These are phyloP conservation scores for Neolamprologus tretocephalus DNA, from an alignment of 2,113 vertebrate genomes.

Conservation along the genomic window DNA sequence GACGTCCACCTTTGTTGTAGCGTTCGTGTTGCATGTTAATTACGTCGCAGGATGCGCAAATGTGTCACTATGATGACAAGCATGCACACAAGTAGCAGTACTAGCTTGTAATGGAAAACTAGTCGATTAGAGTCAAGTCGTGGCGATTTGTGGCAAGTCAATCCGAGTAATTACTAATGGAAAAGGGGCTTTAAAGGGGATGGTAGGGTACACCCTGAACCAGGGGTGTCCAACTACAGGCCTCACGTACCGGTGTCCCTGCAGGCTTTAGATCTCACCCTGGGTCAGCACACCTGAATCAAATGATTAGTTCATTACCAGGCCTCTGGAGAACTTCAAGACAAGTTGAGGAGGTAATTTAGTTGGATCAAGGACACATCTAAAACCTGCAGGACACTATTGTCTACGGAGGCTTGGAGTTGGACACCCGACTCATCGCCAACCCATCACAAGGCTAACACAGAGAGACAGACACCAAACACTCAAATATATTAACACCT, in stretches of 20 bases:
- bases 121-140: background rate
- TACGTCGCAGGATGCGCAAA: fast-evolving
- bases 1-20: background rate
- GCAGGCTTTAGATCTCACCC: background rate
- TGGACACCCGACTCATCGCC: background rate
- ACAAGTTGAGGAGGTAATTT: fast-evolving
- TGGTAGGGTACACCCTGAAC: fast-evolving
- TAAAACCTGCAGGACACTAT: background rate
- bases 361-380: background rate
- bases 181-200: background rate
- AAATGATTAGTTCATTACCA: background rate
- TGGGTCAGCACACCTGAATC: background rate
- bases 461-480: background rate
- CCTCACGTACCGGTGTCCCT: background rate
- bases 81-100: background rate
- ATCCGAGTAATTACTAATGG: fast-evolving
- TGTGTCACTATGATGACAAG: background rate
- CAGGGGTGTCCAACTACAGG: background rate
- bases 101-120: background rate
- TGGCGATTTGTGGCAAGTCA: background rate
- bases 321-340: background rate
- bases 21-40: background rate
- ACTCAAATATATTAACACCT: background rate
- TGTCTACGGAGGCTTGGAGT: background rate
- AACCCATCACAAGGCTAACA: background rate